Evolutionary conservation across 2,113 vertebrate species (phyloP), one percentile per base, ranked within the genome.

Genomic region (Marcusenius ussheri): DNA sequence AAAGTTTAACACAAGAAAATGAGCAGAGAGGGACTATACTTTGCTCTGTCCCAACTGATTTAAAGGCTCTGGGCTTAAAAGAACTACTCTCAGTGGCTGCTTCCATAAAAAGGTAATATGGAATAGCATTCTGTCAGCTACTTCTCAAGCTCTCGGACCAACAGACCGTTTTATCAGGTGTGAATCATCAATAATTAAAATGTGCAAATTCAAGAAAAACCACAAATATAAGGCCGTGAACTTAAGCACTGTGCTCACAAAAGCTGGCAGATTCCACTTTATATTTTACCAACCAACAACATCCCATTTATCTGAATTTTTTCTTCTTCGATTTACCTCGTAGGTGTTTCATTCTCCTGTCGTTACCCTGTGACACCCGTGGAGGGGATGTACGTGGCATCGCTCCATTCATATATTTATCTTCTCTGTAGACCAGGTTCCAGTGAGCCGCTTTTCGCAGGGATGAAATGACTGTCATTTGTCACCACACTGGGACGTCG

Each of bases 221-320:
- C 8, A 10, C 91, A 91, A 47, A 39, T 87, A 1, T 46, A 19
- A 62, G 21, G 49, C 27, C 42, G 24, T 62, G 35, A 88, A 84
- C 87, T 50, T 62, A 58, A 87, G 74, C 45, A 27, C 51, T 46
- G 49, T 3, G 77, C 11, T 90, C 88, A 50, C 53, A 56, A 66
- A 19, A 31, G 3, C 87, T 90, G 39, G 90, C 84, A 13, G 80
- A n/a, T 27, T 58, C 90, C 88, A 46, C 70, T 90, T 90, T 88
- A 39, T 89, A 51, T 91, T 92, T 39, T 90, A 45, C 1, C 2
- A 50, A 62, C 91, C 90, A 91, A 92, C 92, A 89, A 89, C 90
- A 87, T 77, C 87, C 31, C 88, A 42, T 88, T 53, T 84, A 62
- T 91, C 93, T 3, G 77, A 88, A 87, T 93, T 91, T 90, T 83